Conservation (phyloP, 2,888 invertebrate genomes). For the Sarcophaga variegata region DNA sequence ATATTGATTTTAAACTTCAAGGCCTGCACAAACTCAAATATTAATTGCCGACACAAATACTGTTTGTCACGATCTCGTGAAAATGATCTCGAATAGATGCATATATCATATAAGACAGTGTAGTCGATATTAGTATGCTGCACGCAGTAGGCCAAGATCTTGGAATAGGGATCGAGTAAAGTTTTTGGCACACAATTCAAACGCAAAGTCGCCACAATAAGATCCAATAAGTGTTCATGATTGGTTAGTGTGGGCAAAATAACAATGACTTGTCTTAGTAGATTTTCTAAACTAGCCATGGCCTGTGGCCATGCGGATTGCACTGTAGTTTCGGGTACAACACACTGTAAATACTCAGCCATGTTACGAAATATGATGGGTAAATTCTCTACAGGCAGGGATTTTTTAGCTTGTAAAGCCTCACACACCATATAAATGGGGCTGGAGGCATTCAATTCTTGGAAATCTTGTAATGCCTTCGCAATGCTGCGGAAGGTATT, state of each 20-base stretch:
- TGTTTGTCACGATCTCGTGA: constrained; percentile 96
- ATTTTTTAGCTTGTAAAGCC: constrained; percentile 90
- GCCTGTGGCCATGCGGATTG: constrained; percentile 90
- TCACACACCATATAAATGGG: constrained; percentile 92
- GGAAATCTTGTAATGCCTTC: constrained; percentile 96
- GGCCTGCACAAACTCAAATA: constrained; percentile 97
- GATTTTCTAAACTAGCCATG: constrained; percentile 91
- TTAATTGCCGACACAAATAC: constrained; percentile 93
- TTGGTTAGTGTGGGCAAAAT: constrained; percentile 87
- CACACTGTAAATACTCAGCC: constrained; percentile 95
- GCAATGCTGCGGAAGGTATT: constrained; percentile 97
- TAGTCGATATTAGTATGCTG: constrained; percentile 93
- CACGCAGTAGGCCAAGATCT: constrained; percentile 95
- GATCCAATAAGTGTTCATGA: constrained; percentile 87
- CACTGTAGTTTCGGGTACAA: constrained; percentile 91
- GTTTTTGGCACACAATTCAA: constrained; percentile 89
- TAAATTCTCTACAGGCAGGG: constrained; percentile 87
- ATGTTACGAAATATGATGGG: constrained; percentile 94
- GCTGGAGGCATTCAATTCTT: constrained; percentile 96
- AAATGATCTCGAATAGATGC: constrained; percentile 94
- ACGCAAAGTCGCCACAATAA: constrained; percentile 90
- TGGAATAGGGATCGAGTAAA: constrained; percentile 96
- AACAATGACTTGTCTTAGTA: constrained; percentile 90
- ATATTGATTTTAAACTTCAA: constrained; percentile 96
- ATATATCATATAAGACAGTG: constrained; percentile 91